Base-by-base conservation (phyloP, 2,113 vertebrate species). In the Gymnocephalus cernua region DNA sequence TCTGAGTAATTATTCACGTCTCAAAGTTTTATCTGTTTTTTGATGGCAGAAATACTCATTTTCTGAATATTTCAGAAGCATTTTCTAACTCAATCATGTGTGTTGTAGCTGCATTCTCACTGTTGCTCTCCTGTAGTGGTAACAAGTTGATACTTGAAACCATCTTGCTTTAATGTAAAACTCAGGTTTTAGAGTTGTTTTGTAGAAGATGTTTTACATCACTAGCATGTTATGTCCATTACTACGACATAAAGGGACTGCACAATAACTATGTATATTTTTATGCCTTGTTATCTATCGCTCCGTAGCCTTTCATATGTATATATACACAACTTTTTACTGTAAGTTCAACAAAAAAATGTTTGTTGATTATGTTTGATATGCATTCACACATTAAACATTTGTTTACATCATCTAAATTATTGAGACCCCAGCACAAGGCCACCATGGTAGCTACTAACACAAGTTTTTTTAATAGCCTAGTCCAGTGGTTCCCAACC, bases 51-150 rank as follows among this genome's bases (percentile, higher is more conserved):
- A 79, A 77, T 81, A 66, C 47, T 48, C 11, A 84, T 88, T 89
- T 92, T 91, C 91, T 92, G 90, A 92, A 92, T 90, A 93, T 93
- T 92, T 93, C 89, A 92, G 90, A 92, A 85, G 64, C 83, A 90
- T 89, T 90, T 84, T 74, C 62, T 67, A 89, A 90, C 89, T 88
- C 90, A 92, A 91, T 84, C 67, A 56, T 85, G 74, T 91, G 69
- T 87, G 54, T 75, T 75, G 70, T 90, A 82, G 80, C 75, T 85
- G 67, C 90, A 80, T 91, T 90, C 84, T 76, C 88, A 83, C 66
- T 79, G 86, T 88, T 86, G 88, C 89, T 89, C 83, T 86, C 80
- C 80, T 81, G 74, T 91, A 82, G 90, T 85, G 84, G 79, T 87
- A 62, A 86, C 85, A 87, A 86, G 89, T 89, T 73, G 54, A 91